Conservation (phyloP, 2,888 invertebrate species). For the Elysia crispata region DNA sequence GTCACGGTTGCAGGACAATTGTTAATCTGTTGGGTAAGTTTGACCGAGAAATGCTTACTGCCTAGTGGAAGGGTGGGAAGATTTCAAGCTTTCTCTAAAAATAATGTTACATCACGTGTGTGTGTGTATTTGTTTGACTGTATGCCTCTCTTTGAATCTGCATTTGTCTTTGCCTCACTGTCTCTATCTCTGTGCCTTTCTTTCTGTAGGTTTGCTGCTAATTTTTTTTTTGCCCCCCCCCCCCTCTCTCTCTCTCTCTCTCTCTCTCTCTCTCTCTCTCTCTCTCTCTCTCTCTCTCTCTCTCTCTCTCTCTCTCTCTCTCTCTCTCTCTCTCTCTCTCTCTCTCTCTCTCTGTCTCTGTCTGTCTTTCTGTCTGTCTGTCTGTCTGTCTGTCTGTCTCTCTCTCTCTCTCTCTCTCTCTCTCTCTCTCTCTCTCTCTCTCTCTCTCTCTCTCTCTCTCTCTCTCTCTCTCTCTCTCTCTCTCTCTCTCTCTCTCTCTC, state of each 20-base stretch:
- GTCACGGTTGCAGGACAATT: no score
- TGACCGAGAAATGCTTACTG: not conserved
- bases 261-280: constrained; percentile 15
- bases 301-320: not conserved
- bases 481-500: not conserved
- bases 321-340: not conserved
- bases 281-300: not conserved
- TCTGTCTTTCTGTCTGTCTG: constrained; percentile 53
- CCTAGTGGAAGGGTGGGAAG: no score
- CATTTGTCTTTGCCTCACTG: no score
- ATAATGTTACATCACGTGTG: no score
- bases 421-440: not conserved
- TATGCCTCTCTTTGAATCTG: no score
- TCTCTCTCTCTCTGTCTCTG: constrained; percentile 48
- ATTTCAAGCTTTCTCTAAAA: not conserved
- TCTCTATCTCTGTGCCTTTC: no score
- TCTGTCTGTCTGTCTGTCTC: constrained; percentile 28
- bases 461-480: not conserved
- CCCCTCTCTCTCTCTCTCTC: constrained; percentile 14
- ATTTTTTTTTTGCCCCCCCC: not conserved
- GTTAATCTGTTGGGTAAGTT: no score
- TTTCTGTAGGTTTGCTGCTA: no score
- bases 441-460: not conserved
- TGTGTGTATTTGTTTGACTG: no score
- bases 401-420: constrained; percentile 24